These are phyloP conservation scores for Tortricodes alternella DNA, from an alignment of 2,888 invertebrate species.

Conservation along the genomic window DNA sequence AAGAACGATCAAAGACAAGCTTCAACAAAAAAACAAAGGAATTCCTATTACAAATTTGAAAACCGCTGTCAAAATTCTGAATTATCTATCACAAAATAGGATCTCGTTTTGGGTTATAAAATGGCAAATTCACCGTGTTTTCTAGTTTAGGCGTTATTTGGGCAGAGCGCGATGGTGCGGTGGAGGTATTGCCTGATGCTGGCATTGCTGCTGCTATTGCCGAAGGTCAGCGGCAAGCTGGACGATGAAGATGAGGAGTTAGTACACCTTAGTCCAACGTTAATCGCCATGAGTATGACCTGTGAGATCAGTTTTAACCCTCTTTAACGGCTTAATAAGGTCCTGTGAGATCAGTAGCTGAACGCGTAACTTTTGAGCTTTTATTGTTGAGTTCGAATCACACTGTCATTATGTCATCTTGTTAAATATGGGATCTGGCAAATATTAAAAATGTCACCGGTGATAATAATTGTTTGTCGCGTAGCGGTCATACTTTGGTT, in stretches of 20 bases:
- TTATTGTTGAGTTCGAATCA: too few species aligned
- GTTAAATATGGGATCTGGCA: too few species aligned
- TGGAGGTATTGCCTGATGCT: conserved; percentile 65
- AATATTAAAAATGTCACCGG: too few species aligned
- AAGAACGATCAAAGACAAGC: conserved; percentile 13
- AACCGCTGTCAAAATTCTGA: conserved; percentile 56
- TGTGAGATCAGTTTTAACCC: too few species aligned
- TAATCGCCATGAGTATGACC: too few species aligned
- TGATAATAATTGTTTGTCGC: too few species aligned
- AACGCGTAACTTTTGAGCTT: too few species aligned
- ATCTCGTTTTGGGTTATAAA: conserved; percentile 55
- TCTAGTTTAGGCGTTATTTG: conserved; percentile 36
- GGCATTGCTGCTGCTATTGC: conserved; percentile 61
- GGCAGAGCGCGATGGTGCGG: conserved; percentile 63
- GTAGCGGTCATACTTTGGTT: too few species aligned
- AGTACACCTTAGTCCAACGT: too few species aligned
- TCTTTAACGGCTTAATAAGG: too few species aligned
- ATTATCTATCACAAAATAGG: conserved; percentile 36
- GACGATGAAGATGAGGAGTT: conserved; percentile 30
- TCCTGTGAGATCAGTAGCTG: too few species aligned
- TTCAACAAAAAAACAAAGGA: conserved; percentile 50
- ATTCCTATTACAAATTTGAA: conserved; percentile 69
- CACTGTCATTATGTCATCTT: too few species aligned
- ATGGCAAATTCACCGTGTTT: conserved; percentile 70
- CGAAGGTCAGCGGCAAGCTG: conserved; percentile 39